These are phyloP conservation scores for Chiloscyllium plagiosum DNA, from an alignment of 2,113 vertebrate genomes.

Conservation along the genomic window DNA sequence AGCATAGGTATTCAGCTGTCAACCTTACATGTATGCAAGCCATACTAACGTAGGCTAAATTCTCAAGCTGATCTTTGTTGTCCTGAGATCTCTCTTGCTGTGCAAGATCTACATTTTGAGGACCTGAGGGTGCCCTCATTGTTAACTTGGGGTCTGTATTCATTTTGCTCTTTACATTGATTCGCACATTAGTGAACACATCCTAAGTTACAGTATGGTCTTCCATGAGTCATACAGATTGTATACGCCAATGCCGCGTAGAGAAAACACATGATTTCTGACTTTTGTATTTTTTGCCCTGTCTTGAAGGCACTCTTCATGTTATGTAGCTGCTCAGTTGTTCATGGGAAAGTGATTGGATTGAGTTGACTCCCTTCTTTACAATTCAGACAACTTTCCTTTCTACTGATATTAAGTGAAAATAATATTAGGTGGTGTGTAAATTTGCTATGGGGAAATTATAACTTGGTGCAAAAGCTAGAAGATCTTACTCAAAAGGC, in stretches of 20 bases:
- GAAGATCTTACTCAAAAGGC: not conserved
- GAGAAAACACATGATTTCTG: not conserved
- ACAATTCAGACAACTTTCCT: not conserved
- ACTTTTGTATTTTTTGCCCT: not conserved
- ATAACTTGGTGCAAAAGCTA: not conserved
- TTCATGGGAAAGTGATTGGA: not conserved
- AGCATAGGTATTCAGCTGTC: not conserved
- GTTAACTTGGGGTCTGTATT: not conserved
- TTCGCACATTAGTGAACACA: not conserved
- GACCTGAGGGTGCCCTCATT: not conserved
- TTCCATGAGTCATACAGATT: not conserved
- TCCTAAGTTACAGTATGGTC: not conserved
- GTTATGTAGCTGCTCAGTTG: not conserved
- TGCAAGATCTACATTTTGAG: not conserved
- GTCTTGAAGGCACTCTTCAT: not conserved
- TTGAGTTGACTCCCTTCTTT: not conserved
- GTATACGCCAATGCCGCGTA: not conserved
- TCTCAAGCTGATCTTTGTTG: not conserved
- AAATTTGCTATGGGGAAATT: not conserved
- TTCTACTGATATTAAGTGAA: not conserved
- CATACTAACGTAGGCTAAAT: not conserved
- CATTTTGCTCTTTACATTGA: not conserved
- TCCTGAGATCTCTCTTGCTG: not conserved
- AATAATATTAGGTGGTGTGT: not conserved
- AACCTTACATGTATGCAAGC: not conserved